These are phyloP conservation scores for Mesopsocus fuscifrons DNA, from an alignment of 2,888 invertebrate species.

Conservation along the genomic window DNA sequence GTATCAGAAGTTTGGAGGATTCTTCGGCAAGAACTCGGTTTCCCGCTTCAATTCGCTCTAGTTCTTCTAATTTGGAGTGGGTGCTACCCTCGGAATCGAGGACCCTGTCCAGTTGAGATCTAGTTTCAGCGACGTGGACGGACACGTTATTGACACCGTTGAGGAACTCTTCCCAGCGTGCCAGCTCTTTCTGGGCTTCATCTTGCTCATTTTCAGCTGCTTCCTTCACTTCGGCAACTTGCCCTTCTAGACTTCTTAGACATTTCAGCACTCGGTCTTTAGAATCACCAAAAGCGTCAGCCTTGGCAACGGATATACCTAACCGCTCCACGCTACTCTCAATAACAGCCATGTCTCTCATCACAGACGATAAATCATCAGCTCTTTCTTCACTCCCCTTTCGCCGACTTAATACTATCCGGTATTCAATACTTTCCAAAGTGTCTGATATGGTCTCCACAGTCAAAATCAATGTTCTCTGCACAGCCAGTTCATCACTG, in stretches of 20 bases:
- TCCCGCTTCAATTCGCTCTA: slow-evolving; percentile 47
- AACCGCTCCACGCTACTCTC: slow-evolving; percentile 45
- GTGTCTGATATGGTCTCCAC: slow-evolving; percentile 67
- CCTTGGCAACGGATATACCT: slow-evolving; percentile 31
- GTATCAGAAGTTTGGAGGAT: slow-evolving; percentile 38
- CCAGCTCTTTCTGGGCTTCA: slow-evolving; percentile 36
- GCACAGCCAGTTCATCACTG: slow-evolving; percentile 24
- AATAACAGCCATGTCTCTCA: slow-evolving; percentile 43
- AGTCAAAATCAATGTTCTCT: slow-evolving; percentile 50
- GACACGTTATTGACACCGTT: slow-evolving; percentile 38
- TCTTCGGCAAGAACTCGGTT: slow-evolving; percentile 43
- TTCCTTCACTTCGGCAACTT: slow-evolving; percentile 48
- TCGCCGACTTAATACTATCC: slow-evolving; percentile 27
- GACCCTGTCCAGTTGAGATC: slow-evolving; percentile 31
- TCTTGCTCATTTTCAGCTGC: slow-evolving; percentile 39
- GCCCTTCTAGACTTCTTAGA: slow-evolving; percentile 38
- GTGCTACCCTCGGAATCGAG: slow-evolving; percentile 43
- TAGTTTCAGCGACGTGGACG: slow-evolving; percentile 29
- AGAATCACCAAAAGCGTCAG: slow-evolving; percentile 29
- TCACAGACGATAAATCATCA: slow-evolving; percentile 37
- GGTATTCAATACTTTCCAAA: slow-evolving; percentile 69
- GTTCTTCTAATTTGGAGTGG: slow-evolving; percentile 41
- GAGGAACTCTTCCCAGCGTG: slow-evolving; percentile 52
- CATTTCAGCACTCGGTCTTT: slow-evolving; percentile 32
- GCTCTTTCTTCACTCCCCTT: slow-evolving; percentile 30